A percentile compares a stretch with the other conserved stretches of the same genome.
Evolutionary conservation across 2,797 vertebrate species (phyloP).

Genomic region (Anabacerthia variegaticeps): DNA sequence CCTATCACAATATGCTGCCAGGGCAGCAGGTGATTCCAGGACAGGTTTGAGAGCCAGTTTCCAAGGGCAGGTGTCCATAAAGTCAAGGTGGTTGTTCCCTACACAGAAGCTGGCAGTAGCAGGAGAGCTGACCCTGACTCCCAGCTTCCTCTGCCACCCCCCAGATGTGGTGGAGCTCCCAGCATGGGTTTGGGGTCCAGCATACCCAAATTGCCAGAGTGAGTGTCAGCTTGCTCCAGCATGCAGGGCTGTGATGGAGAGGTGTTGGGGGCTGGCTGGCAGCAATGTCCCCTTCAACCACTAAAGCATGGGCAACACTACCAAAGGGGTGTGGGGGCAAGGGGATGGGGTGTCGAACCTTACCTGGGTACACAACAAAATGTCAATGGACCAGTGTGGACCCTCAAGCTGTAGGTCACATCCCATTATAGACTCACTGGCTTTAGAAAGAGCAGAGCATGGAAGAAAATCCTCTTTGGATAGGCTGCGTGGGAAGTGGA

Average conservation of each 20-base stretch:
- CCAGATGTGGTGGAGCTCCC: fast-evolving
- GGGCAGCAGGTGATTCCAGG: fast-evolving
- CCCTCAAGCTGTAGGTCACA: background rate
- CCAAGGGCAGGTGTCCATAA: background rate
- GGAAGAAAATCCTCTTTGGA: fast-evolving
- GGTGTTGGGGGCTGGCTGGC: background rate
- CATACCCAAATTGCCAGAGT: fast-evolving
- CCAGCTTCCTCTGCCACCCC: fast-evolving
- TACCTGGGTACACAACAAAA: background rate
- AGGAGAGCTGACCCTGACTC: fast-evolving
- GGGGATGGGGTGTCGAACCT: background rate
- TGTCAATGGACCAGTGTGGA: background rate
- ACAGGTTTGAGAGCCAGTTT: background rate
- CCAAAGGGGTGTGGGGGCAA: fast-evolving
- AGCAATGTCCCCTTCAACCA: background rate
- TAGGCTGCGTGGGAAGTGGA: background rate
- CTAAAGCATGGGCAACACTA: fast-evolving
- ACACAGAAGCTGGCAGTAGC: background rate
- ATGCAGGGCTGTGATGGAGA: background rate
- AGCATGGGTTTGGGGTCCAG: fast-evolving
- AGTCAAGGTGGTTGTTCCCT: background rate
- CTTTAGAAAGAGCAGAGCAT: background rate
- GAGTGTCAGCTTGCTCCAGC: background rate
- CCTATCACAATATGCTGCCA: background rate
- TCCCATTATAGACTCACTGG: background rate